Evolutionary conservation across 2,888 invertebrate species (phyloP), one percentile per base, ranked within the genome.

Genomic region (Drosophila colorata): DNA sequence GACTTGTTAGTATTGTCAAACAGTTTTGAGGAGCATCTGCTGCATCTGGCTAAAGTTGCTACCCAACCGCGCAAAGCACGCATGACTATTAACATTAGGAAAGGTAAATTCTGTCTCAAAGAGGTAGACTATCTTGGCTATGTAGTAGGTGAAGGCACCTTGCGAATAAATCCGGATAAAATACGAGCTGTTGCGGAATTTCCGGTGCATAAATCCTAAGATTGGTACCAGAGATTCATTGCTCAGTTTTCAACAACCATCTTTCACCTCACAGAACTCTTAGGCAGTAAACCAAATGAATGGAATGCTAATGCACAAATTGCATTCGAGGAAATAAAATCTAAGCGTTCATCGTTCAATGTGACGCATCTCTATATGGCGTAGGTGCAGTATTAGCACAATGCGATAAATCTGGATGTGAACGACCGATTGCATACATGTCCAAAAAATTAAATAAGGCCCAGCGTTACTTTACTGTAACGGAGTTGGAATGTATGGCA

Each of bases 201-300:
- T 55, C 48, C 53, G 2, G 11, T 37, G 3, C 65, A 53, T 1
- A 59, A 43, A 4, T 43, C 59, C 31, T 66, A 7, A 40, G 43
- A 41, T 41, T 65, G 51, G 52, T 53, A 58, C n/a, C 48, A 65
- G 14, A 8, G 52, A 0, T 53, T 66, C 8, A 37, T 66, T 16
- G 16, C 53, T 2, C 23, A 57, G 4, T 56, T 55, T 6, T 63
- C 23, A 0, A 23, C 49, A 13, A 28, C 56, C 1, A 44, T 49
- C 2, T 49, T 31, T 14, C 18, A 13, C 8, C 46, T 57, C 2
- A 64, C 64, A 2, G 64, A 52, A 16, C 7, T 52, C 11, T 20
- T 58, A 4, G 13, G 14, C n/a, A 33, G 52, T 5, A 55, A 48
- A 14, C 14, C 43, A 8, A 55, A 33, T 33, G 31, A 25, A 18